A percentile compares a stretch with the other conserved stretches of the same genome.
phyloP scores from a whole-genome alignment of 2,888 invertebrate genomes.

The Hypena proboscidalis region DNA sequence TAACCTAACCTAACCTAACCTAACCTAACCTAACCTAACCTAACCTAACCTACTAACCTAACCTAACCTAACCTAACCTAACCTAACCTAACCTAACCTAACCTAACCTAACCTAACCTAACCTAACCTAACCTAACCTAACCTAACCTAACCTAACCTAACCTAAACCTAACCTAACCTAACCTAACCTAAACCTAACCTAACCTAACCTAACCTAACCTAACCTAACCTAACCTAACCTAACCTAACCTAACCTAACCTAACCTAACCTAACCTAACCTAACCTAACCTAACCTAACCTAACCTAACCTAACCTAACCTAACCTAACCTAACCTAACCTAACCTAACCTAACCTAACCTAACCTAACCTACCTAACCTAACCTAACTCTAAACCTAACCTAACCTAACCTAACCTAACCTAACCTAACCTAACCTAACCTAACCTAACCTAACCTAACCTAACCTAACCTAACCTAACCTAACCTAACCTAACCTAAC shows the following conservation, averaged over 20 bases:
- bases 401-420: constrained; percentile 13
- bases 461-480: constrained; percentile 13
- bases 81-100: constrained; percentile 30
- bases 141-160: constrained; percentile 32
- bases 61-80: constrained; percentile 34
- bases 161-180: constrained; percentile 30
- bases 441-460: constrained; percentile 13
- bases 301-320: constrained; percentile 36
- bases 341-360: constrained; percentile 35
- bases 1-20: constrained; percentile 24
- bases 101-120: constrained; percentile 33
- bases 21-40: constrained; percentile 18
- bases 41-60: constrained; percentile 34
- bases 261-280: constrained; percentile 35
- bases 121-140: constrained; percentile 32
- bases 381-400: constrained; percentile 27
- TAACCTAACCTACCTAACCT: constrained; percentile 35
- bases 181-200: constrained; percentile 30
- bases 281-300: constrained; percentile 35
- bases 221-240: constrained; percentile 31
- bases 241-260: constrained; percentile 33
- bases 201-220: constrained; percentile 31
- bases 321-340: constrained; percentile 35
- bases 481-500: constrained; percentile 11
- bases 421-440: constrained; percentile 9